phyloP scores from a whole-genome alignment of 2,797 vertebrate genomes.

The Etheostoma perlongum region DNA sequence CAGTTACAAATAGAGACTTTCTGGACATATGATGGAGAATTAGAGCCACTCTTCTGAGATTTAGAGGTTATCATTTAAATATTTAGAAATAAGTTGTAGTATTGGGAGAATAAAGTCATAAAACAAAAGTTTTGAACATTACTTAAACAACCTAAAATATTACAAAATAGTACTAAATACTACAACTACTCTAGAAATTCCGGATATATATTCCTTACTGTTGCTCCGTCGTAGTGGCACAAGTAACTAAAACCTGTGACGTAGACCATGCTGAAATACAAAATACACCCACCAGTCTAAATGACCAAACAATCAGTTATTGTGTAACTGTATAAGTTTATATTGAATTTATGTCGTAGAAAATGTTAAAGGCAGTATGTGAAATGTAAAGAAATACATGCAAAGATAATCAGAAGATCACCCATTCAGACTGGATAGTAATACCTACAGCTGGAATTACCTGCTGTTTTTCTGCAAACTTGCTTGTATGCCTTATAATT shows the following conservation, averaged over 20 bases:
- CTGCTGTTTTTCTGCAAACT: no score
- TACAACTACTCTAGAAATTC: background rate
- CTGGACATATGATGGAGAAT: background rate
- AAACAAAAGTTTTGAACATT: background rate
- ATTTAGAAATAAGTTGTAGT: background rate
- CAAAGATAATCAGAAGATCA: conserved; percentile 48
- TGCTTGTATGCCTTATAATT: no score
- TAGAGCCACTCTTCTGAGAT: background rate
- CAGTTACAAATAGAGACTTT: background rate
- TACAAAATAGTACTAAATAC: no score
- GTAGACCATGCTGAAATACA: no score
- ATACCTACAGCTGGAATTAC: no score
- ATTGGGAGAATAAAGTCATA: background rate
- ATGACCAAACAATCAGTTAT: conserved; percentile 10
- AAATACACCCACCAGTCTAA: no score
- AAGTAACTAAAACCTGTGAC: background rate
- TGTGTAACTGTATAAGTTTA: conserved; percentile 24
- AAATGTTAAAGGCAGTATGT: background rate
- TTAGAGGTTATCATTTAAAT: background rate
- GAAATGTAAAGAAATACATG: conserved; percentile 1
- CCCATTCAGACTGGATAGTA: no score
- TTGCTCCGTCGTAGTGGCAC: background rate
- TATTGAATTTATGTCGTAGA: conserved; percentile 37
- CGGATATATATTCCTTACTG: background rate
- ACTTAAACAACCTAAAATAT: no score